phyloP scores from a whole-genome alignment of 2,113 vertebrate species.

The Pseudorectes ferrugineus region DNA sequence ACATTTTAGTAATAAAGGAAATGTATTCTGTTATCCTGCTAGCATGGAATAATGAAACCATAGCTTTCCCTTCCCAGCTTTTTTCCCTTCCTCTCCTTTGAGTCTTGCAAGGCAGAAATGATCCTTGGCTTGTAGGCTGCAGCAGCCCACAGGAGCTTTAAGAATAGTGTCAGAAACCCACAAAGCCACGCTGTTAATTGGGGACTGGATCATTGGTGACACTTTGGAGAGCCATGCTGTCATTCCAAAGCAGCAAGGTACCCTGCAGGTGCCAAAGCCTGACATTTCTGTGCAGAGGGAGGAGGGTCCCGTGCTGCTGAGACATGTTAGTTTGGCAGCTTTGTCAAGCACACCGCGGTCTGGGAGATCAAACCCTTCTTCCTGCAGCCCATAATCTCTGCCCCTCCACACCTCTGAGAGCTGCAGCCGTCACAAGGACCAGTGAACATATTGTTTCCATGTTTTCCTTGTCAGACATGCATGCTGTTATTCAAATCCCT shows the following conservation, averaged over 20 bases:
- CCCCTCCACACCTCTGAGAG: background rate
- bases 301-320: background rate
- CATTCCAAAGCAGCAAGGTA: slow-evolving; percentile 39
- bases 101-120: slow-evolving; percentile 49
- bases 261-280: slow-evolving; percentile 30
- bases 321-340: background rate
- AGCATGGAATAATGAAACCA: slow-evolving; percentile 61
- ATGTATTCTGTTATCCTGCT: slow-evolving; percentile 61
- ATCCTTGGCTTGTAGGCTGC: slow-evolving; percentile 56
- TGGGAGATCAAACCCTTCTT: background rate
- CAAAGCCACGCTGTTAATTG: slow-evolving; percentile 53
- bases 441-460: accelerated
- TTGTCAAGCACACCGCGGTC: background rate
- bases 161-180: slow-evolving; percentile 64
- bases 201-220: slow-evolving; percentile 43
- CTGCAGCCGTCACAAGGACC: accelerated
- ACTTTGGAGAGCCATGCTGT: slow-evolving; percentile 58
- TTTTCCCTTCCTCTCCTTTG: slow-evolving; percentile 5
- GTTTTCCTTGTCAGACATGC: background rate
- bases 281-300: slow-evolving; percentile 17
- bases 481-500: background rate
- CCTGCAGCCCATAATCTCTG: background rate
- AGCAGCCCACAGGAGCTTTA: slow-evolving; percentile 51
- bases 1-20: slow-evolving; percentile 63
- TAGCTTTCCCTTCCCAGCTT: slow-evolving; percentile 24